Percentiles rank a stretch among this genome's conserved stretches.
Evolutionary conservation across 2,888 invertebrate species (phyloP).

Genomic region (Heteromurus nitidus): DNA sequence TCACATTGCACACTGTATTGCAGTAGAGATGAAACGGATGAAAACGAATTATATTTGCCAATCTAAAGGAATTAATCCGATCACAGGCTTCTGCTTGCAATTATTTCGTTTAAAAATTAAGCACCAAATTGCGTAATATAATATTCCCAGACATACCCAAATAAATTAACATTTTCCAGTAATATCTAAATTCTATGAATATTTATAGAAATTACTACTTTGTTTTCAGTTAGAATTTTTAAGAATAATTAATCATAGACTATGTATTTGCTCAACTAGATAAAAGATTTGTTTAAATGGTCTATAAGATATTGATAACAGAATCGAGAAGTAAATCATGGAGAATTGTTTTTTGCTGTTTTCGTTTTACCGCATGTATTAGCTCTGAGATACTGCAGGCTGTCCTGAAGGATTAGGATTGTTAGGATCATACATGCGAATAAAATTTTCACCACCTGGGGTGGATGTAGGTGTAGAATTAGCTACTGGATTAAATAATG

Average conservation of each 20-base stretch:
- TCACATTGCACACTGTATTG: not conserved
- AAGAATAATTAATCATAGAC: too few relatives aligned
- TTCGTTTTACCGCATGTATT: slow-evolving; percentile 19
- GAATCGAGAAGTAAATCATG: not conserved
- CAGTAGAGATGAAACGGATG: not conserved
- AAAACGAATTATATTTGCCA: not conserved
- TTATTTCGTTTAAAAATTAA: not conserved
- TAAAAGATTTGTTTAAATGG: too few relatives aligned
- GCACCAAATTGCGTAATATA: not conserved
- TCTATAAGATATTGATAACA: too few relatives aligned
- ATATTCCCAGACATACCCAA: not conserved
- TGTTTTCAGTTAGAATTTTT: too few relatives aligned
- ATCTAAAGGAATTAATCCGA: not conserved
- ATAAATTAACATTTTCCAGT: too few relatives aligned
- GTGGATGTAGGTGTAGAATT: slow-evolving; percentile 70
- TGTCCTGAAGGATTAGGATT: slow-evolving; percentile 50
- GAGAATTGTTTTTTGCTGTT: too few relatives aligned
- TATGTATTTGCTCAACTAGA: too few relatives aligned
- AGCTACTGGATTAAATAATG: slow-evolving; percentile 72
- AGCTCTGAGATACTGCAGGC: slow-evolving; percentile 52
- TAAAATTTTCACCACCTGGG: slow-evolving; percentile 62
- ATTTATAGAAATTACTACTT: too few relatives aligned
- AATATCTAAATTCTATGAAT: too few relatives aligned
- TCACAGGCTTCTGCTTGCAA: not conserved
- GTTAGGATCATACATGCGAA: slow-evolving; percentile 72